Percentiles rank a stretch among this genome's conserved stretches.
Conservation (phyloP, 1,140 invertebrate species). For the Thaumetopoea pityocampa region DNA sequence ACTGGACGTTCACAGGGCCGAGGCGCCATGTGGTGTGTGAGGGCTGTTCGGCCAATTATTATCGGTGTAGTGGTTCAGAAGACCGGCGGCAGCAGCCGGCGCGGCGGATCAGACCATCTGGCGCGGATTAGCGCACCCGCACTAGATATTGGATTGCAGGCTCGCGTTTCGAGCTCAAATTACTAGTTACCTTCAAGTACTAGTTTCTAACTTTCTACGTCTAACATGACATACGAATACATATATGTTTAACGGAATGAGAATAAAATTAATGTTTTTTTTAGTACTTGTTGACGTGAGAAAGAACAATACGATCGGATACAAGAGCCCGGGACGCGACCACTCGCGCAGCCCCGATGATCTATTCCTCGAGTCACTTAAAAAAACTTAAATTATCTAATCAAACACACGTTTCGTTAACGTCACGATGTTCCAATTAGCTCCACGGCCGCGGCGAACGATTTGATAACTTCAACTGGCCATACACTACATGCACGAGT, state of each 20-base stretch:
- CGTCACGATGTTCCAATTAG: conserved; percentile 33
- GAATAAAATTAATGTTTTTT: conserved; percentile 19
- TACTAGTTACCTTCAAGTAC: conserved; percentile 45
- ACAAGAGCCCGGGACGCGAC: conserved; percentile 34
- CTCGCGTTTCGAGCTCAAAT: conserved; percentile 44
- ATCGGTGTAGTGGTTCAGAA: conserved; percentile 71
- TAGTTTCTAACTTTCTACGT: conserved; percentile 27
- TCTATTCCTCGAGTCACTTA: conserved; percentile 28
- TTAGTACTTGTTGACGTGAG: conserved; percentile 34
- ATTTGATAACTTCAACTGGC: conserved; percentile 20
- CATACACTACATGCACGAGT: conserved; percentile 3
- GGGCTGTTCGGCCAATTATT: conserved; percentile 51
- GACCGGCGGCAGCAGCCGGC: conserved; percentile 37
- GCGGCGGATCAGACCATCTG: conserved; percentile 46
- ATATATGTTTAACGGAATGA: conserved; percentile 21
- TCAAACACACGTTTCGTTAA: conserved; percentile 20
- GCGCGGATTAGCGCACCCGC: conserved; percentile 52
- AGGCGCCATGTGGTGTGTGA: conserved; percentile 59
- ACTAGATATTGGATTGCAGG: conserved; percentile 46
- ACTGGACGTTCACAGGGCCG: too few species aligned
- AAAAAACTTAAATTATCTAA: conserved; percentile 24
- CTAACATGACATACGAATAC: conserved; percentile 42
- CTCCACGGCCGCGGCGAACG: conserved; percentile 4
- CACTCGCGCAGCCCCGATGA: conserved; percentile 37
- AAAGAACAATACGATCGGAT: conserved; percentile 44